Percentiles rank a stretch among this genome's conserved stretches.
Evolutionary conservation across 2,888 invertebrate species (phyloP).

Genomic region (Oxytorus armatus): DNA sequence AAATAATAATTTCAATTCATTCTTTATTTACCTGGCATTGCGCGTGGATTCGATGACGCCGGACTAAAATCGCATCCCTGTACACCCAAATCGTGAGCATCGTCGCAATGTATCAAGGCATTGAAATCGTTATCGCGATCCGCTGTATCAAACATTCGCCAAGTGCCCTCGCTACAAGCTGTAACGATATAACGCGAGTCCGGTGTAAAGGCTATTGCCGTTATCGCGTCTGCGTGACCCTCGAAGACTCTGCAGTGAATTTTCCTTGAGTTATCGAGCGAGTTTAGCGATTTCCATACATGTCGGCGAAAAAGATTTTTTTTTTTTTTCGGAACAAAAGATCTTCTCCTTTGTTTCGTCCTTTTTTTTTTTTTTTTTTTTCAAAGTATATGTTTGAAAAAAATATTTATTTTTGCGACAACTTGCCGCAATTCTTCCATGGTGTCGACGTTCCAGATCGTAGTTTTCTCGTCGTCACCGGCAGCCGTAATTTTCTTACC

Average conservation of each 20-base stretch:
- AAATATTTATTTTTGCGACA: neutral
- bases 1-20: too few species aligned
- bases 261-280: conserved; percentile 13
- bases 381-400: too few species aligned
- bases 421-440: conserved; percentile 86
- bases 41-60: conserved; percentile 83
- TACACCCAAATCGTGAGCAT: conserved; percentile 89
- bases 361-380: too few species aligned
- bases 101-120: conserved; percentile 84
- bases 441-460: conserved; percentile 87
- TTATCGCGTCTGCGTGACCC: conserved; percentile 88
- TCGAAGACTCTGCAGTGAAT: conserved; percentile 84
- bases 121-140: conserved; percentile 69
- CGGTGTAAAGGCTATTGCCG: conserved; percentile 87
- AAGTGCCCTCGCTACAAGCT: conserved; percentile 87
- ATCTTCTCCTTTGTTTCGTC: too few species aligned
- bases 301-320: too few species aligned
- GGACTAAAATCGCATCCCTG: conserved; percentile 88
- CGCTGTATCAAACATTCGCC: conserved; percentile 84
- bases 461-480: conserved; percentile 89
- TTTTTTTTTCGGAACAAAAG: too few species aligned
- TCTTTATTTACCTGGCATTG: conserved; percentile 68
- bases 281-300: conserved; percentile 35
- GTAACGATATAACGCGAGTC: conserved; percentile 87
- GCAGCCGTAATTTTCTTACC: conserved; percentile 87